These are phyloP conservation scores for Eretmocerus hayati DNA, from an alignment of 2,888 invertebrate species.

Conservation along the genomic window DNA sequence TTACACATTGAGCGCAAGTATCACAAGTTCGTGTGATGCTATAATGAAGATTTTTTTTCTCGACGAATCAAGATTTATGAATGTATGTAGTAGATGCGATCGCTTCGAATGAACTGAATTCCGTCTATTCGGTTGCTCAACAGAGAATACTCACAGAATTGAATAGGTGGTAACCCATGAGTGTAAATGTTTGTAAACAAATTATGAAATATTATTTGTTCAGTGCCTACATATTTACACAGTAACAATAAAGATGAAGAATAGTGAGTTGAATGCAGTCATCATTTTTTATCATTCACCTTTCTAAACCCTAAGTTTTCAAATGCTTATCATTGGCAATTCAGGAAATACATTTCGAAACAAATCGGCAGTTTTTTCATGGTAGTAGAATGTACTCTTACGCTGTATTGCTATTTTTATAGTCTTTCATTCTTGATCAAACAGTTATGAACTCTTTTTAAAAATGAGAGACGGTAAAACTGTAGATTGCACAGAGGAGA, in stretches of 20 bases:
- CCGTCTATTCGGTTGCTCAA: slow-evolving; percentile 17
- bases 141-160: slow-evolving; percentile 37
- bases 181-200: slow-evolving; percentile 45
- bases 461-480: too few species aligned
- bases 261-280: slow-evolving; percentile 37
- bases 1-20: slow-evolving; percentile 32
- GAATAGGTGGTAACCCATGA: slow-evolving; percentile 39
- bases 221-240: slow-evolving; percentile 41
- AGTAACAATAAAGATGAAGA: slow-evolving; percentile 41
- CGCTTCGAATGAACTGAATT: slow-evolving; percentile 28
- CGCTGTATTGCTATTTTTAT: too few species aligned
- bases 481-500: too few species aligned
- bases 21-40: slow-evolving; percentile 11
- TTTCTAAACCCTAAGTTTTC: too few species aligned
- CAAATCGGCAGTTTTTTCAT: too few species aligned
- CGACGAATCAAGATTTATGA: slow-evolving; percentile 28
- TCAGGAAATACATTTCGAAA: too few species aligned
- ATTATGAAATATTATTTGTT: slow-evolving; percentile 46
- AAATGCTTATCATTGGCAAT: too few species aligned
- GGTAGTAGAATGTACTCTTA: too few species aligned
- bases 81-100: slow-evolving; percentile 20
- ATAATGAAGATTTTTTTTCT: slow-evolving; percentile 11
- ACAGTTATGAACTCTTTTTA: too few species aligned
- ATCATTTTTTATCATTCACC: too few species aligned
- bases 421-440: too few species aligned